Percentiles rank a stretch among this genome's conserved stretches.
Evolutionary conservation across 2,888 invertebrate genomes (phyloP).

Genomic region (Anthoptus insignis): DNA sequence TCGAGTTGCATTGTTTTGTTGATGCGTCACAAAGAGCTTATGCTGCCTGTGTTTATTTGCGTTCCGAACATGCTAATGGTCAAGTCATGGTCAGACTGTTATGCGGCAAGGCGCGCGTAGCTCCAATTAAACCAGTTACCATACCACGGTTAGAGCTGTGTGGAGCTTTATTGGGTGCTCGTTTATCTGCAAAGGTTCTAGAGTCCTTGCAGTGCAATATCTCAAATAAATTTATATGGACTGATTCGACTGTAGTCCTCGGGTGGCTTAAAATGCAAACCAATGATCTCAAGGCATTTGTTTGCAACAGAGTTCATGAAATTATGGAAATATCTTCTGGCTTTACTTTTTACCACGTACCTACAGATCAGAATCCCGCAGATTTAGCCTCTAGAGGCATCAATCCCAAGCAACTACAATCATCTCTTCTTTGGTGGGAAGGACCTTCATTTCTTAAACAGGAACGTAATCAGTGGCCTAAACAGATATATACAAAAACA

Average conservation of each 20-base stretch:
- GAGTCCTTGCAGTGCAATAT: conserved; percentile 5
- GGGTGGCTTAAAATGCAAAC: conserved; percentile 26
- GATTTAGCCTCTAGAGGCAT: conserved; percentile 14
- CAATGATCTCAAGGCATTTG: conserved; percentile 29
- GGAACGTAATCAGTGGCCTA: not conserved
- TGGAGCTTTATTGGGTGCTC: conserved; percentile 4
- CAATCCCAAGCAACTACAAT: not conserved
- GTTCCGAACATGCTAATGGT: not conserved
- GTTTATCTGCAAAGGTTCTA: conserved; percentile 10
- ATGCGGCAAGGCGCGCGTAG: conserved; percentile 15
- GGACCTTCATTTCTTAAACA: not conserved
- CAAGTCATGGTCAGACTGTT: conserved; percentile 1
- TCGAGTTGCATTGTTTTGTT: conserved; percentile 36
- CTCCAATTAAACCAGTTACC: conserved; percentile 9
- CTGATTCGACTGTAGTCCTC: conserved; percentile 28
- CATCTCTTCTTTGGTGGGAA: not conserved
- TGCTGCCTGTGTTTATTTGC: conserved; percentile 26
- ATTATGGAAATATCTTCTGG: conserved; percentile 22
- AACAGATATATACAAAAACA: not conserved
- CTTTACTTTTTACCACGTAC: conserved; percentile 17
- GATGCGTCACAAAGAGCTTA: conserved; percentile 38
- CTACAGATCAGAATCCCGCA: conserved; percentile 17
- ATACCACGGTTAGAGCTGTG: conserved; percentile 15
- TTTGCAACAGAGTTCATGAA: conserved; percentile 30
- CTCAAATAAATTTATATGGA: not conserved